Base-by-base conservation (phyloP, 2,888 invertebrate genomes). In the Tillus elongatus region DNA sequence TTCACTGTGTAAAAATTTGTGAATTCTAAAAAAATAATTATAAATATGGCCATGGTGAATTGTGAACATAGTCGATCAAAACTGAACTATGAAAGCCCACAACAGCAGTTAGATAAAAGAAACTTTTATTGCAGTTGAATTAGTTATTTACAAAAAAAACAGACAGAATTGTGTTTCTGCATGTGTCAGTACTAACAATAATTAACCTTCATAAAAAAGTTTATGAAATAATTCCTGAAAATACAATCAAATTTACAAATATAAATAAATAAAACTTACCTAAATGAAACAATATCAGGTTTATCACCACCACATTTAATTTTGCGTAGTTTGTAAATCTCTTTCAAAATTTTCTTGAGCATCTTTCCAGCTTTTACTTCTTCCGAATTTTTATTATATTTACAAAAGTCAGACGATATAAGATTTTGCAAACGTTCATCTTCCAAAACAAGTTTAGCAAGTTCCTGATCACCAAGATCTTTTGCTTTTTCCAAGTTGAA, bases 241-340 rank as follows among this genome's bases (percentile, higher is more conserved):
- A 19, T 19, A 19, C 8, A 8, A 8, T 19, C 8, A 19, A 4
- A 19, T 19, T 8, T 8, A 8, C 11, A 29, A 11, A 29, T 6
- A 11, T 30, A 13, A 11, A 14, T 6, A 8, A 3, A 3, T 30
- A 40, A 43, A 42, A 76, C 82, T 77, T 62, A 91, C 91, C 87
- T 89, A 70, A 92, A 93, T 32, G 91, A 89, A 53, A 90, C 83
- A 47, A 90, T 73, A 66, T 93, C 91, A 0, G 92, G 91, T 60
- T 88, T 86, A 45, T 89, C 82, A 53, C 85, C 84, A 32, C 88
- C 87, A 49, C 85, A 84, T 58, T 87, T 79, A 33, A 86, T 87
- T 64, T 88, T 85, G 48, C 92, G 70, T 43, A 95, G 70, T 51
- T 89, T 83, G 67, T 92, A 89, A 51, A 93, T 89, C 68, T 95